Evolutionary conservation across 2,888 invertebrate genomes (phyloP), one percentile per base, ranked within the genome.

Genomic region (Callyntrura sp.): DNA sequence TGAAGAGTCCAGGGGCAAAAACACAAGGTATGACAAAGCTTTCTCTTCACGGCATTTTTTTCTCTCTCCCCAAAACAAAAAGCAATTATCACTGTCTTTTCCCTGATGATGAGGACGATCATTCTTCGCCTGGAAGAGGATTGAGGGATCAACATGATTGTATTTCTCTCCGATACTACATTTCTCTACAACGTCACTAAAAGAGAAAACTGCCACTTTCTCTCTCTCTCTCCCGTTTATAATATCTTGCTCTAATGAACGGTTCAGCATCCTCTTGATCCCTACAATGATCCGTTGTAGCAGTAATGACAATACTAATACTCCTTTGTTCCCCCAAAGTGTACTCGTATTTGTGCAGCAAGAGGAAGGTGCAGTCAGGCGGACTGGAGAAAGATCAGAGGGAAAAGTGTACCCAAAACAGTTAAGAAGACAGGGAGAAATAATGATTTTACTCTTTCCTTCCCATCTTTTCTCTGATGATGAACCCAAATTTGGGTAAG

Each of bases 1-100:
- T 98, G 85, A 96, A 97, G 94, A 97, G 97, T 94, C 95, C 96
- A 65, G 97, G 97, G 82, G 95, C 95, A 4, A 96, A 96, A 94
- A 96, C 95, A 82, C 95, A 96, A 95, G 96, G 97, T 96, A 94
- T 51, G n/a, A 78, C 11, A 35, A 35, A 35, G 6, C 14, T 65
- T 65, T 28, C 35, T 62, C 35, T 81, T 28, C 20, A 65, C 28
- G 14, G 20, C 28, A 68, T 17, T 73, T 76, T 43, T 48, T 48
- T 0, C 14, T 35, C 3, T 35, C 35, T 35, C 5, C 14, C 0
- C 14, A 45, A 45, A 65, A 83, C 28, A 83, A 79, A 35, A 23
- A 81, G 20, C 65, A 65, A 65, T 65, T 82, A 65, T 82, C 65
- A 48, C 57, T 62, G 62, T 68, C n/a, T n/a, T 35, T 17, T 43